Percentiles rank a stretch among this genome's conserved stretches.
Conservation (phyloP, 2,888 invertebrate genomes). For the Lucinisca nassula region DNA sequence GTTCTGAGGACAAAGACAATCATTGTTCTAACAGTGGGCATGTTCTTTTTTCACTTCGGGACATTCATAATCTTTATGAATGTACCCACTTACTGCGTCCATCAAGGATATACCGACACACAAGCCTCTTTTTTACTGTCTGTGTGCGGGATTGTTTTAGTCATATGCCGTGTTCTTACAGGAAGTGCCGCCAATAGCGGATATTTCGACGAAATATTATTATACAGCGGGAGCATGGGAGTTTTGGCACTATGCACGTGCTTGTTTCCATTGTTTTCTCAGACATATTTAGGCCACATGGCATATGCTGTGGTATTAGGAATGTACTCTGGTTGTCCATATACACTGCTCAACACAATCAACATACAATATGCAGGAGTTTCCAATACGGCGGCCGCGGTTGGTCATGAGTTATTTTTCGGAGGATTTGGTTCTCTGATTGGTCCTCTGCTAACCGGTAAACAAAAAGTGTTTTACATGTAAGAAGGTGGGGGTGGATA, state of each 20-base stretch:
- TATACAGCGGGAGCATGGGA: constrained; percentile 50
- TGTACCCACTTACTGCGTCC: constrained; percentile 40
- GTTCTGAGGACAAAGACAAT: constrained; percentile 28
- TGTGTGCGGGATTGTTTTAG: constrained; percentile 37
- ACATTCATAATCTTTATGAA: too few relatives aligned
- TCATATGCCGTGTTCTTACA: constrained; percentile 36
- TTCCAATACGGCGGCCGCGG: not conserved
- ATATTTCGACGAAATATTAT: constrained; percentile 31
- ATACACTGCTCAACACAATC: not conserved
- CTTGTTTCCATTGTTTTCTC: constrained; percentile 38
- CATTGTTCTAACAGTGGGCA: constrained; percentile 41
- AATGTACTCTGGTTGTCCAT: not conserved
- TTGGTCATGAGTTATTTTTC: constrained; percentile 9
- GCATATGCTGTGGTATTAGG: not conserved
- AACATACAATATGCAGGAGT: not conserved
- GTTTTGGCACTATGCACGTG: constrained; percentile 33
- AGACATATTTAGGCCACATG: not conserved
- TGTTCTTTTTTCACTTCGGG: constrained; percentile 30
- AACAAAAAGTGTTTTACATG: too few relatives aligned
- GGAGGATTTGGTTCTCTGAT: constrained; percentile 6
- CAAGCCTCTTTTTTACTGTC: constrained; percentile 53
- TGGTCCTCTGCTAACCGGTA: constrained; percentile 6
- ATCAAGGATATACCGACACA: constrained; percentile 30
- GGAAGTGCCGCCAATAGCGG: constrained; percentile 43
- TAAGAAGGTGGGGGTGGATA: too few relatives aligned